A percentile compares a stretch with the other conserved stretches of the same genome.
phyloP scores from a whole-genome alignment of 2,113 vertebrate species.

The Camelus dromedarius region DNA sequence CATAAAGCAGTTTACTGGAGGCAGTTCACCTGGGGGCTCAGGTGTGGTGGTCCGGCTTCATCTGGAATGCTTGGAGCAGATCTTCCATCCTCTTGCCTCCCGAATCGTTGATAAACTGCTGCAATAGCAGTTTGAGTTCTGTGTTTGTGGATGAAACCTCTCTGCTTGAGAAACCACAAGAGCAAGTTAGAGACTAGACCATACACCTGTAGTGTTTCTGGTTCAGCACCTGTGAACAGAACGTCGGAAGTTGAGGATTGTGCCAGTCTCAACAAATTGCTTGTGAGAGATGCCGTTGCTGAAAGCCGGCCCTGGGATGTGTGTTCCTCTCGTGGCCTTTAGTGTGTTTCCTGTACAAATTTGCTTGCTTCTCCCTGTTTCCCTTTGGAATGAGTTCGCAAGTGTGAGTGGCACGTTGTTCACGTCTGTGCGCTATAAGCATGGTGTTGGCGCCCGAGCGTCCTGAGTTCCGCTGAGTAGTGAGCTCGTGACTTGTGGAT shows the following conservation, averaged over 20 bases:
- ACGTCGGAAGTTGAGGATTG: background rate
- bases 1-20: background rate
- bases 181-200: background rate
- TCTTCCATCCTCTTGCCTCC: background rate
- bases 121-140: background rate
- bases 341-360: background rate
- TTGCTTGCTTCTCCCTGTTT: background rate
- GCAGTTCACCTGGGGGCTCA: background rate
- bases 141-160: background rate
- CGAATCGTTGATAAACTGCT: background rate
- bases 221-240: background rate
- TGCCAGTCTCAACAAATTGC: background rate
- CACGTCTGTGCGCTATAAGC: background rate
- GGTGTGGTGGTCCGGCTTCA: background rate
- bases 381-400: background rate
- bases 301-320: background rate
- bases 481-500: background rate
- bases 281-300: background rate
- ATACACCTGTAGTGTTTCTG: background rate
- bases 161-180: background rate
- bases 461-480: background rate
- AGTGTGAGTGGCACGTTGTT: background rate
- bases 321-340: background rate
- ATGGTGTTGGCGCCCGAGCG: background rate
- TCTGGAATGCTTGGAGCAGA: background rate